phyloP scores from a whole-genome alignment of 2,797 vertebrate genomes.

The Heliangelus exortis region DNA sequence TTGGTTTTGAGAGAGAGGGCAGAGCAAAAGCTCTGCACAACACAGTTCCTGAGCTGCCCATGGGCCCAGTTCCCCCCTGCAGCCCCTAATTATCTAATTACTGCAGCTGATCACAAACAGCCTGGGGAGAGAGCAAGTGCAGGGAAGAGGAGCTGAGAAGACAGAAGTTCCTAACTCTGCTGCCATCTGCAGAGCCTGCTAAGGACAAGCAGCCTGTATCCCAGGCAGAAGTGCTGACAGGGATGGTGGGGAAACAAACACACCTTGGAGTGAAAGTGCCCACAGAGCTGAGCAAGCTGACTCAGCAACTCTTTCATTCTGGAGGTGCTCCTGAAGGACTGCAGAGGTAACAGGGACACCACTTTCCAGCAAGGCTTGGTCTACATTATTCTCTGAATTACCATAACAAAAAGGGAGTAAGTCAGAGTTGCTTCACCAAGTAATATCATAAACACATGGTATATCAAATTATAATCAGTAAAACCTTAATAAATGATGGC shows the following conservation, averaged over 20 bases:
- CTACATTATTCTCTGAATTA: slow-evolving; percentile 18
- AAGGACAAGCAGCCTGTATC: neutral
- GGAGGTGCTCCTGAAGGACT: slow-evolving; percentile 43
- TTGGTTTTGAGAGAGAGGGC: neutral
- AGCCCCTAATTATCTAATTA: neutral
- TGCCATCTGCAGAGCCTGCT: slow-evolving; percentile 64
- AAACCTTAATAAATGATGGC: neutral
- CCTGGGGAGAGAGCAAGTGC: neutral
- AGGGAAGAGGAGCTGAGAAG: neutral
- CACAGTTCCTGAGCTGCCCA: neutral
- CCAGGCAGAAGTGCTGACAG: neutral
- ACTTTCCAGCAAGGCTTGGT: slow-evolving; percentile 31
- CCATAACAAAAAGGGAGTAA: neutral
- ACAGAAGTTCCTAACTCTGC: slow-evolving; percentile 31
- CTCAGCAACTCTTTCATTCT: slow-evolving; percentile 36
- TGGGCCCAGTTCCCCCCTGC: neutral
- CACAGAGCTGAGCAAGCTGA: slow-evolving; percentile 71
- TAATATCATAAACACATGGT: neutral
- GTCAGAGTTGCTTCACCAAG: neutral
- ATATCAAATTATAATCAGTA: neutral
- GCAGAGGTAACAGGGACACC: neutral
- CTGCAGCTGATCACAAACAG: neutral
- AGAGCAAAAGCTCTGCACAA: neutral
- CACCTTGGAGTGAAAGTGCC: slow-evolving; percentile 77
- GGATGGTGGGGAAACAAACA: neutral